Conservation (phyloP, 2,113 vertebrate species). For the Onychorhynchus coronatus region DNA sequence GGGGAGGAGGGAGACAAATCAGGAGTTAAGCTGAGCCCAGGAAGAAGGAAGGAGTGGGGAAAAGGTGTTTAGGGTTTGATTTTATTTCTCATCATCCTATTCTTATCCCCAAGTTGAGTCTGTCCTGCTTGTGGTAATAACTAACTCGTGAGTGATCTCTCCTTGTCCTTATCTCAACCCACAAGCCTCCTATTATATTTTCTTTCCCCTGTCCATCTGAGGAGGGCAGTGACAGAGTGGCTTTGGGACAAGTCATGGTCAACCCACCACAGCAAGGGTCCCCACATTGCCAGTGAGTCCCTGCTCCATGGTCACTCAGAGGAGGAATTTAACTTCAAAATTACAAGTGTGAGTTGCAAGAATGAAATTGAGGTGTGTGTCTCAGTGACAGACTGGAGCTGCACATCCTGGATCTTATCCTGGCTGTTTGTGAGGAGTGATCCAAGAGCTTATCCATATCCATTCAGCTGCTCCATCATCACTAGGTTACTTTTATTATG, state of each 20-base stretch:
- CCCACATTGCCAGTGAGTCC: not conserved
- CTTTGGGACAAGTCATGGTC: not conserved
- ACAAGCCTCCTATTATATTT: not conserved
- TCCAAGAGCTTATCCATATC: not conserved
- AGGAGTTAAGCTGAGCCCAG: not conserved
- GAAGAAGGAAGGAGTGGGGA: not conserved
- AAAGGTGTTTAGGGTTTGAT: not conserved
- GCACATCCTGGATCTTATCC: not conserved
- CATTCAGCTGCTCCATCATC: not conserved
- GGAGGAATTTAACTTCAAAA: not conserved
- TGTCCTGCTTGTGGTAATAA: not conserved
- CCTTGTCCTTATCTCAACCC: not conserved
- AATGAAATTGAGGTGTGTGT: accelerated
- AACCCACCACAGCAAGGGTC: not conserved
- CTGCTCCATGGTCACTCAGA: accelerated
- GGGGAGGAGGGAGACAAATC: not conserved
- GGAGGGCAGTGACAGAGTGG: not conserved
- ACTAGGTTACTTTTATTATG: not conserved
- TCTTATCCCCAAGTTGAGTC: not conserved
- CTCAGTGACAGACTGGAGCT: not conserved
- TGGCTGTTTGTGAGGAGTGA: accelerated
- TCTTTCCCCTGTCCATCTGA: not conserved
- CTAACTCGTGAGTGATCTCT: not conserved
- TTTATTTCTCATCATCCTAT: not conserved
- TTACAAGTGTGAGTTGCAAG: not conserved